Conservation (phyloP, 2,113 vertebrate genomes). For the Nesogale talazaci region DNA sequence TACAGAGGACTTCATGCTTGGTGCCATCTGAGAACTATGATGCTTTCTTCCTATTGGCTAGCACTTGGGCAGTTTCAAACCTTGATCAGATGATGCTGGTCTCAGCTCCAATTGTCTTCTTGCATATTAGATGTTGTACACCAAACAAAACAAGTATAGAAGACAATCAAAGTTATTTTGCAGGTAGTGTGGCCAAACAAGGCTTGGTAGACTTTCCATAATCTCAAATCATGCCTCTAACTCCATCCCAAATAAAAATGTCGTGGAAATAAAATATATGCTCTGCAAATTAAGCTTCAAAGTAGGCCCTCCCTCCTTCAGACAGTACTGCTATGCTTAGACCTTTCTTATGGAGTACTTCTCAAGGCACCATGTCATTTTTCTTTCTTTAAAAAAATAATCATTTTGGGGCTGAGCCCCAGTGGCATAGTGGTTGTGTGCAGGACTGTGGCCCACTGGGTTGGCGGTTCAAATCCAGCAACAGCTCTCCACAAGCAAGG, state of each 20-base stretch:
- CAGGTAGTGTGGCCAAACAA: not conserved
- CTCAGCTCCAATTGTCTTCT: not conserved
- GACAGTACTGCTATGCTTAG: not conserved
- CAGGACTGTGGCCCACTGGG: too few relatives aligned
- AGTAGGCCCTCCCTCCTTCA: not conserved
- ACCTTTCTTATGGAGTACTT: not conserved
- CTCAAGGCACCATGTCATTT: not conserved
- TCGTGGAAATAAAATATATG: not conserved
- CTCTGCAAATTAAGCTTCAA: not conserved
- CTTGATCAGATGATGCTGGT: not conserved
- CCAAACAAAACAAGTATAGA: constrained; percentile 2
- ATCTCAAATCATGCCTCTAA: not conserved
- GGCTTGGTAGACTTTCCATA: not conserved
- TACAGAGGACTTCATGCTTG: not conserved
- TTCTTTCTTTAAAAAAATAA: not conserved
- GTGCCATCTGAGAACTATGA: not conserved
- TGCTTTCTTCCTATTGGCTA: not conserved
- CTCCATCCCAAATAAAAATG: not conserved
- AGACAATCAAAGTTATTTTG: not conserved
- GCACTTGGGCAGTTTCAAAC: not conserved
- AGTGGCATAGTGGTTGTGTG: too few relatives aligned
- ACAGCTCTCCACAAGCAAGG: too few relatives aligned
- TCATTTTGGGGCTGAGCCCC: too few relatives aligned
- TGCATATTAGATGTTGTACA: not conserved
- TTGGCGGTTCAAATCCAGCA: too few relatives aligned